Evolutionary conservation across 2,797 vertebrate species (phyloP), one percentile per base, ranked within the genome.

Genomic region (Galagoides demidoff): DNA sequence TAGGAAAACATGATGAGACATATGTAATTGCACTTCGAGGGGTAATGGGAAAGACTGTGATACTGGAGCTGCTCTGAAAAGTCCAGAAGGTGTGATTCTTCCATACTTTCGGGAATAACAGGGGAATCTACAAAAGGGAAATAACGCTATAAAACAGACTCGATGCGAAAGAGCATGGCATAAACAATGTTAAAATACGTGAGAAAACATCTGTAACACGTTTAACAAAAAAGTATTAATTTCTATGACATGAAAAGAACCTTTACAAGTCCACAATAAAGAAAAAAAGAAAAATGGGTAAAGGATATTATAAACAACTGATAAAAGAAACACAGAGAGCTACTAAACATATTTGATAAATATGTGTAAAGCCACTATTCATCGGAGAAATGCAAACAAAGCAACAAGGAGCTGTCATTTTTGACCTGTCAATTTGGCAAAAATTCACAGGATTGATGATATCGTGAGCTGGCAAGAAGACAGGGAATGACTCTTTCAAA

Each of bases 1-100:
- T 92, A 17, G 7, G 13, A 92, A 97, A 77, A 34, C 22, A 85
- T 96, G 85, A 93, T 81, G 95, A 93, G 61, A 88, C 70, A 71
- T 82, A 85, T 22, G 57, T 22, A 78, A 16, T 90, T 94, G 10
- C 34, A 95, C 27, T 95, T 71, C 64, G 23, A 43, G 43, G 31
- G 29, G 64, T 77, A 93, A 85, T 13, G 23, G 31, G 13, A 57
- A 39, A 89, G 20, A 92, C 79, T 68, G 23, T 73, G 73, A 68
- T 61, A 90, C 11, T 84, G 22, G 16, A 71, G 73, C 29, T 89
- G 7, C 23, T 84, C n/a, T 71, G 34, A 93, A 96, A 94, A 64
- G 52, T 86, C 57, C 43, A 92, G 49, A 96, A 73, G 52, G 79
- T 88, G 31, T 77, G 45, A 17, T 84, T 84, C 64, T 91, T 90